phyloP scores from a whole-genome alignment of 1,140 invertebrate genomes.

The Ceratitis capitata region DNA sequence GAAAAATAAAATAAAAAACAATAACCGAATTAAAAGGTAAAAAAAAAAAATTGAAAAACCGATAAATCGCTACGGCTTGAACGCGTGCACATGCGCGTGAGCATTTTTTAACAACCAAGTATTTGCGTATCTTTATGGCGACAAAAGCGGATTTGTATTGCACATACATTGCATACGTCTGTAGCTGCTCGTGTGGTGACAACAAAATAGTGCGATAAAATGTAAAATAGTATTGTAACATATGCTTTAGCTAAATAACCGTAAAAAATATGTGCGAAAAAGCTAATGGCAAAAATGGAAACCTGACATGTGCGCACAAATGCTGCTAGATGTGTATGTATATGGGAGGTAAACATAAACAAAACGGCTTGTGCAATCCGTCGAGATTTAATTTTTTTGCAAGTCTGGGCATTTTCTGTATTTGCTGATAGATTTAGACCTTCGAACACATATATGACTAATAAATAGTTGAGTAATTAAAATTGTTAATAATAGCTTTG shows the following conservation, averaged over 20 bases:
- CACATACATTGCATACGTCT: not conserved
- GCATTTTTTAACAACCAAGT: not conserved
- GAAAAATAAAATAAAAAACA: not conserved
- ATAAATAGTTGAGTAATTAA: not conserved
- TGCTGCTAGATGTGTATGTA: no score
- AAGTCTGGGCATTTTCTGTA: not conserved
- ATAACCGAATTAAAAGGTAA: not conserved
- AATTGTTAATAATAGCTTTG: no score
- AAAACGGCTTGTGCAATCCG: not conserved
- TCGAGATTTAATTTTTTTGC: not conserved
- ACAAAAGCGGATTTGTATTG: constrained; percentile 1
- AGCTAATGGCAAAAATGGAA: not conserved
- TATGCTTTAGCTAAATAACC: constrained; percentile 5
- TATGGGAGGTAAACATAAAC: not conserved
- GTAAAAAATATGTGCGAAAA: constrained; percentile 15
- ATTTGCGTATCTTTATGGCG: not conserved
- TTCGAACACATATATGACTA: not conserved
- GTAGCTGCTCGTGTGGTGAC: no score
- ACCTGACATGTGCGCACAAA: not conserved
- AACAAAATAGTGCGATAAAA: not conserved
- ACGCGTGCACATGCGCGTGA: constrained; percentile 1
- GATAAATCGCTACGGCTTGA: not conserved
- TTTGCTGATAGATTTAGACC: not conserved
- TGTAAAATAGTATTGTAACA: not conserved
- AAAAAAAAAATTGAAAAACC: not conserved